A percentile compares a stretch with the other conserved stretches of the same genome.
Conservation (phyloP, 1,140 invertebrate genomes). For the Lethocerus indicus region DNA sequence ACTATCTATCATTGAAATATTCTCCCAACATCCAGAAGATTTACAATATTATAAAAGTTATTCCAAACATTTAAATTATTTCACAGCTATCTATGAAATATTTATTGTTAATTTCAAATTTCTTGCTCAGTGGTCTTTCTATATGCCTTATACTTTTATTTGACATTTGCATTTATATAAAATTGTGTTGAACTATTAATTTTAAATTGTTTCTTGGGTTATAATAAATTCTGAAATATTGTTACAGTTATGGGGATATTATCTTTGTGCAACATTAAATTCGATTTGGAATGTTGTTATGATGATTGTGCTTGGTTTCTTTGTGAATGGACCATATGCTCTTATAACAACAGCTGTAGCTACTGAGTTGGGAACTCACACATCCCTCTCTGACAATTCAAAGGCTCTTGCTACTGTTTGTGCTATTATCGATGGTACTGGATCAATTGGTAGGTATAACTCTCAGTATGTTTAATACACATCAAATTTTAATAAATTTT, state of each 20-base stretch:
- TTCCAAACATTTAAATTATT: too few species aligned
- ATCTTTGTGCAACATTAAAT: slow-evolving; percentile 12
- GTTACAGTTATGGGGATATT: slow-evolving; percentile 17
- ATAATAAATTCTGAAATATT: slow-evolving; percentile 4
- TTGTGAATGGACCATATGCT: slow-evolving; percentile 91
- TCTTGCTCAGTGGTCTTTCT: neutral
- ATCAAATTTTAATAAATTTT: neutral
- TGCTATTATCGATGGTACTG: slow-evolving; percentile 92
- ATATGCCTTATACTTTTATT: neutral
- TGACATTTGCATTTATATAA: neutral
- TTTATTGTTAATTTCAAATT: too few species aligned
- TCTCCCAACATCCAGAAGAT: too few species aligned
- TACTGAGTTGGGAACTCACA: slow-evolving; percentile 82
- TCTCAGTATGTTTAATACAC: neutral
- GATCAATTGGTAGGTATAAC: slow-evolving; percentile 55
- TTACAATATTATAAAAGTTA: neutral
- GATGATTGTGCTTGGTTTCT: slow-evolving; percentile 54
- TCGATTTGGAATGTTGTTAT: slow-evolving; percentile 30
- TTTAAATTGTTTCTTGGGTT: neutral
- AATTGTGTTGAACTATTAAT: neutral
- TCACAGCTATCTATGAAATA: too few species aligned
- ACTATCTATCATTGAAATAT: neutral
- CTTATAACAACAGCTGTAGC: slow-evolving; percentile 92
- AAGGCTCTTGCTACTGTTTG: slow-evolving; percentile 90
- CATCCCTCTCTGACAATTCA: slow-evolving; percentile 62